These are phyloP conservation scores for Drosophila koepferae DNA, from an alignment of 2,888 invertebrate genomes.

Conservation along the genomic window DNA sequence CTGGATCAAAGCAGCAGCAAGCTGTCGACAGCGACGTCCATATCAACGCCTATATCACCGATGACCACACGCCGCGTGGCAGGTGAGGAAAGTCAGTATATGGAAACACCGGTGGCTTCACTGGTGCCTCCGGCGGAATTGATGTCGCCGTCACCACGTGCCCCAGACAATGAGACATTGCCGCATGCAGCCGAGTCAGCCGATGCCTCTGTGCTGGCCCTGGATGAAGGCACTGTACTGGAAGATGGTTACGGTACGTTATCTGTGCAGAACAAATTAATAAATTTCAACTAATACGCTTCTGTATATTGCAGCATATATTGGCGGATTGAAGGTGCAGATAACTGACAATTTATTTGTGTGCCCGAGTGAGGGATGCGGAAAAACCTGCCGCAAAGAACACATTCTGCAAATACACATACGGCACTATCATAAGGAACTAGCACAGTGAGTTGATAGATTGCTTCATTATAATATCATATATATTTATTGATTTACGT, in stretches of 20 bases:
- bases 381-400: conserved; percentile 95
- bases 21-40: conserved; percentile 24
- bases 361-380: conserved; percentile 93
- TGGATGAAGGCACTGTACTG: conserved; percentile 37
- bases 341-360: conserved; percentile 89
- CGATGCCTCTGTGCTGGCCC: conserved; percentile 11
- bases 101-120: conserved; percentile 81
- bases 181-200: conserved; percentile 8
- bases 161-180: conserved; percentile 15
- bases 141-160: conserved; percentile 80
- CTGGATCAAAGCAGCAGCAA: conserved; percentile 43
- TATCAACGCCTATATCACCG: conserved; percentile 46
- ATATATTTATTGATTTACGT: not conserved
- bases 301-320: conserved; percentile 85
- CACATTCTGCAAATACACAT: conserved; percentile 96
- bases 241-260: conserved; percentile 83
- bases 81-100: conserved; percentile 64
- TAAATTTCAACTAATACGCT: not conserved
- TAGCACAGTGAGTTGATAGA: conserved; percentile 86
- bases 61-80: conserved; percentile 25
- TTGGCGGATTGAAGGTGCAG: conserved; percentile 88
- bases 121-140: conserved; percentile 82
- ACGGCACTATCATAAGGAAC: conserved; percentile 96
- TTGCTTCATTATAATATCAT: not conserved
- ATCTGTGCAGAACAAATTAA: not conserved